Evolutionary conservation across 2,888 invertebrate species (phyloP), one percentile per base, ranked within the genome.

Genomic region (Gortyna flavago): DNA sequence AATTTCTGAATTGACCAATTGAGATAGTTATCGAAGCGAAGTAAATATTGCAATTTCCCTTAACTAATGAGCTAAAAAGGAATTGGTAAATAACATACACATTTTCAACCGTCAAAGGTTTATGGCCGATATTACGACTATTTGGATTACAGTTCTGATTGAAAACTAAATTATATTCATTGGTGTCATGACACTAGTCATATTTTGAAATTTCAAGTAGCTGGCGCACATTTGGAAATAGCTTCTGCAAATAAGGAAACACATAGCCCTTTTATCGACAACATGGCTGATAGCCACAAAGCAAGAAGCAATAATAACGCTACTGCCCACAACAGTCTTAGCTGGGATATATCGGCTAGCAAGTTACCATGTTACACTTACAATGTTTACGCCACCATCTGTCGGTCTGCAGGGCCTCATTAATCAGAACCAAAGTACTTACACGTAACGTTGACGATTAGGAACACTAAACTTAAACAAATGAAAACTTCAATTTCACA

Each of bases 331-430:
- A 79, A 51, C 57, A 72, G 29, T 44, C 75, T 68, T 80, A 35
- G 64, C 82, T 85, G 82, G 81, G 4, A 81, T 81, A 85, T 64
- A 85, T 82, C 82, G 71, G 54, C 85, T 85, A 85, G 69, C 85
- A 85, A 81, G 84, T 85, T 62, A 78, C 61, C 79, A 67, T 67
- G 71, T 83, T 77, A 54, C 38, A 69, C 77, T 65, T 16, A 51
- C 62, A 69, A 80, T 72, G 81, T 85, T 83, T 85, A 85, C 66
- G 13, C 54, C n/a, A 65, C 67, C 59, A 72, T 76, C 54, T 65
- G 71, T 85, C 76, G 41, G 66, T 80, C 72, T 16, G 35, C 66
- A 77, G 35, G 32, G 16, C 66, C 44, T 81, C 77, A 51, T 81
- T 67, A 73, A 73, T 81, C 72, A 81, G 41, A 68, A 59, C n/a